Percentiles rank a stretch among this genome's conserved stretches.
Conservation (phyloP, 2,888 invertebrate genomes). For the Monochamus alternatus region DNA sequence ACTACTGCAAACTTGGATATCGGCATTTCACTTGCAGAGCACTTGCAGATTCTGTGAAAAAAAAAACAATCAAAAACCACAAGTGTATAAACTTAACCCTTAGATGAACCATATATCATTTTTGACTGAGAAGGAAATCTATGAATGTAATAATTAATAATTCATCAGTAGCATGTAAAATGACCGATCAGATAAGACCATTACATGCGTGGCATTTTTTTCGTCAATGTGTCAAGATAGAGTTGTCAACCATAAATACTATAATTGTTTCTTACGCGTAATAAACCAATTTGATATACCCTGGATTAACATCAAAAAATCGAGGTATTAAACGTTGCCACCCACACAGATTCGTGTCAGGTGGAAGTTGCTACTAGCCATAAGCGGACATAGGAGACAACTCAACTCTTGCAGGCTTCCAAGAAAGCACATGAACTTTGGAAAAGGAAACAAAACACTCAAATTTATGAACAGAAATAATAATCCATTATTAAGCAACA, state of each 20-base stretch:
- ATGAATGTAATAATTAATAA: neutral
- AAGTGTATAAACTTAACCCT: neutral
- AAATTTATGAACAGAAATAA: no score
- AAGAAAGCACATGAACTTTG: no score
- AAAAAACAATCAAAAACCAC: no score
- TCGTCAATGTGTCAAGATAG: slow-evolving; percentile 16
- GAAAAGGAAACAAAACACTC: no score
- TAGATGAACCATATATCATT: neutral
- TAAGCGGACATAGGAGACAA: neutral
- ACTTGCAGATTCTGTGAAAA: no score
- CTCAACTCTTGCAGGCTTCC: neutral
- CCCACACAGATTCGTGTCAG: slow-evolving; percentile 18
- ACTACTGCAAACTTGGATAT: no score
- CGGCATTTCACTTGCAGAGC: no score
- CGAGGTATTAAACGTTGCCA: slow-evolving; percentile 22
- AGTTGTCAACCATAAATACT: slow-evolving; percentile 22
- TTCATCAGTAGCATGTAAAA: neutral
- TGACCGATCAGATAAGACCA: slow-evolving; percentile 9
- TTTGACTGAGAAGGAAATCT: neutral
- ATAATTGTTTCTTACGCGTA: slow-evolving; percentile 34
- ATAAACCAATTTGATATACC: slow-evolving; percentile 32
- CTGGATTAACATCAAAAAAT: slow-evolving; percentile 7
- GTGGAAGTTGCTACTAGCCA: slow-evolving; percentile 14
- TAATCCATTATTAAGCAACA: no score
- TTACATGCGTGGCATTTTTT: slow-evolving; percentile 16